Conservation (phyloP, 53 echinoderm and acorn worm species). For the Arbacia lixula region DNA sequence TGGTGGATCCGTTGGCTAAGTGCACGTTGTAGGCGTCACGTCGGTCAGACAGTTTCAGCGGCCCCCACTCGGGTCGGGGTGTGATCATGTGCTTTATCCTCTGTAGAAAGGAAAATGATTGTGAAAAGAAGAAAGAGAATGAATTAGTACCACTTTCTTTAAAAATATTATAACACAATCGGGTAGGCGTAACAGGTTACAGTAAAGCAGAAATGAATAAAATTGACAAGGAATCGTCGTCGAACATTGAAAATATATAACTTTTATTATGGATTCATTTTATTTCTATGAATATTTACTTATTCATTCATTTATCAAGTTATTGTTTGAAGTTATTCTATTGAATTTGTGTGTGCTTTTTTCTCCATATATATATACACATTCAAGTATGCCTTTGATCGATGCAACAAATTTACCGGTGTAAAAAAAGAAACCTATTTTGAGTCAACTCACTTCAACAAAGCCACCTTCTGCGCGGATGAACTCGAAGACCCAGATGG, state of each 20-base stretch:
- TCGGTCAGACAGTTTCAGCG: conserved; percentile 67
- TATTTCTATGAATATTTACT: background rate
- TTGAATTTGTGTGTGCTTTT: no score
- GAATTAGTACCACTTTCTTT: no score
- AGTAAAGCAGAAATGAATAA: background rate
- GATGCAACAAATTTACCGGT: no score
- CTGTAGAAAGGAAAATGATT: no score
- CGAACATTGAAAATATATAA: background rate
- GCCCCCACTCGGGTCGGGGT: conserved; percentile 85
- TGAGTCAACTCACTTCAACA: conserved; percentile 75
- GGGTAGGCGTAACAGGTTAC: no score
- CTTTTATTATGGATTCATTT: background rate
- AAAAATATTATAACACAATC: no score
- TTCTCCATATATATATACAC: no score
- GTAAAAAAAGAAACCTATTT: no score
- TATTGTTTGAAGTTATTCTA: no score
- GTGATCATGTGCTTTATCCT: conserved; percentile 74
- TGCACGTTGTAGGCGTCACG: conserved; percentile 81
- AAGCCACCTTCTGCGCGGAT: conserved; percentile 66
- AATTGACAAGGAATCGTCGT: background rate
- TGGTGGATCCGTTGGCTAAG: conserved; percentile 64
- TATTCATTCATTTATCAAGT: no score
- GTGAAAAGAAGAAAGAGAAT: background rate
- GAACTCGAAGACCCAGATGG: conserved; percentile 73
- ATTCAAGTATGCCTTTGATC: no score